These are phyloP conservation scores for Leptopilina clavipes DNA, from an alignment of 1,140 invertebrate species.

Conservation along the genomic window DNA sequence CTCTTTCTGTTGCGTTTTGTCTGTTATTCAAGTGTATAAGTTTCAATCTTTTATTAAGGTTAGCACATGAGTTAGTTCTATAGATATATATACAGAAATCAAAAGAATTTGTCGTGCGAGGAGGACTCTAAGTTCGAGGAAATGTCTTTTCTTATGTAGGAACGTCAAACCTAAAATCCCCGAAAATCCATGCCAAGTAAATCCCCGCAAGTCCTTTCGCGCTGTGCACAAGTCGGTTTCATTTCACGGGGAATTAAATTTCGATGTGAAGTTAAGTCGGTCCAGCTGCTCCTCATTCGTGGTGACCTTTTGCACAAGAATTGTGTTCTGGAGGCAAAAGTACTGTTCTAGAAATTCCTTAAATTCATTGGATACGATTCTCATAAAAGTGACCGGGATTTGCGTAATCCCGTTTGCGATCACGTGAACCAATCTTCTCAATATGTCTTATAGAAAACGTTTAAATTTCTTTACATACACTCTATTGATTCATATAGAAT, in stretches of 20 bases:
- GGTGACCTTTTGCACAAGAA: constrained; percentile 62
- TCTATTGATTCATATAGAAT: too few relatives aligned
- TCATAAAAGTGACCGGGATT: constrained; percentile 71
- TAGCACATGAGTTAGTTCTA: neutral
- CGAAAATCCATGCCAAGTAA: constrained; percentile 63
- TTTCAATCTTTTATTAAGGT: neutral
- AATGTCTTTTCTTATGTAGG: constrained; percentile 51
- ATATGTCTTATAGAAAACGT: neutral
- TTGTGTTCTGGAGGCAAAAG: constrained; percentile 47
- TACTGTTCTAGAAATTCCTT: constrained; percentile 42
- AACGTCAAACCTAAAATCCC: constrained; percentile 65
- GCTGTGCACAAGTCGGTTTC: constrained; percentile 71
- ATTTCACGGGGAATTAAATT: constrained; percentile 75
- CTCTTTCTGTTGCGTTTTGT: too few relatives aligned
- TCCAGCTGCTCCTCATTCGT: constrained; percentile 64
- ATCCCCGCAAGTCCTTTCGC: constrained; percentile 66
- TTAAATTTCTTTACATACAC: neutral
- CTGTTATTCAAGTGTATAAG: neutral
- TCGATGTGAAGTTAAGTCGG: constrained; percentile 70
- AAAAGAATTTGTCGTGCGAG: constrained; percentile 35
- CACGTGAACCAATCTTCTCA: constrained; percentile 42
- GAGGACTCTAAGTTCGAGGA: constrained; percentile 46
- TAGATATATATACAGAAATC: neutral
- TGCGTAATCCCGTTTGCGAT: constrained; percentile 69
- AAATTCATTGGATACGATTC: constrained; percentile 57